Percentiles rank a stretch among this genome's conserved stretches.
These are phyloP conservation scores for Sparus aurata DNA, from an alignment of 2,797 vertebrate species.

Conservation along the genomic window DNA sequence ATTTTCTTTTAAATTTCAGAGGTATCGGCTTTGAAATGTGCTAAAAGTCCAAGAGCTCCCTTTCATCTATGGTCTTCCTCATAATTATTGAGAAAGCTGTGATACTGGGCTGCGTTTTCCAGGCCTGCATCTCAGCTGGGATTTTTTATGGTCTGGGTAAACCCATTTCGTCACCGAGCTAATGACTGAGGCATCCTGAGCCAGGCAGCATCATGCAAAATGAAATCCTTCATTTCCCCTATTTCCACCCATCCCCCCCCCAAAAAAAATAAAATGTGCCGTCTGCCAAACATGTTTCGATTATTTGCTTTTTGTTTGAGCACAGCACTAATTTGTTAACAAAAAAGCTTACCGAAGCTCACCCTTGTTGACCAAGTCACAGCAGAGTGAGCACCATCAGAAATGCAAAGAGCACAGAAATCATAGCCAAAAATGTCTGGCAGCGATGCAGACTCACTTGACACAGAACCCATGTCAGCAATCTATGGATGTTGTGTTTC, in stretches of 20 bases:
- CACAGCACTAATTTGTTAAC: conserved; percentile 73
- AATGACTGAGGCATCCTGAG: conserved; percentile 73
- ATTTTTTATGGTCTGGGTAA: conserved; percentile 78
- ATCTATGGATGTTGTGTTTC: background rate
- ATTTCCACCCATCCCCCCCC: too few species aligned
- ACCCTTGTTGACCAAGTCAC: conserved; percentile 64
- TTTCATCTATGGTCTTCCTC: conserved; percentile 75
- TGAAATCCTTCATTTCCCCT: conserved; percentile 61
- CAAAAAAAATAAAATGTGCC: background rate
- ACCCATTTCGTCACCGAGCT: conserved; percentile 73
- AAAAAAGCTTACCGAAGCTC: conserved; percentile 66
- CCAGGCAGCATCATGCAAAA: conserved; percentile 72
- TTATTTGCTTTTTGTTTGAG: conserved; percentile 72
- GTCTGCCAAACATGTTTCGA: conserved; percentile 50
- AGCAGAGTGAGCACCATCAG: conserved; percentile 46
- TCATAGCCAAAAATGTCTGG: conserved; percentile 27
- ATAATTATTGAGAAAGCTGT: conserved; percentile 78
- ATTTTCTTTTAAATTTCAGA: conserved; percentile 71
- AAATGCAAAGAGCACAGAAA: conserved; percentile 41
- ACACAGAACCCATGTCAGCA: conserved; percentile 1
- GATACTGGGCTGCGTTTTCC: conserved; percentile 62
- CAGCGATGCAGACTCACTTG: conserved; percentile 14
- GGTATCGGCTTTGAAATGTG: conserved; percentile 67
- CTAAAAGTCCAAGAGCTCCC: conserved; percentile 66
- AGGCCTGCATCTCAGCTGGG: conserved; percentile 67